Percentiles rank a stretch among this genome's conserved stretches.
Evolutionary conservation across 2,888 invertebrate species (phyloP).

Genomic region (Trichogramma dendrolimi): DNA sequence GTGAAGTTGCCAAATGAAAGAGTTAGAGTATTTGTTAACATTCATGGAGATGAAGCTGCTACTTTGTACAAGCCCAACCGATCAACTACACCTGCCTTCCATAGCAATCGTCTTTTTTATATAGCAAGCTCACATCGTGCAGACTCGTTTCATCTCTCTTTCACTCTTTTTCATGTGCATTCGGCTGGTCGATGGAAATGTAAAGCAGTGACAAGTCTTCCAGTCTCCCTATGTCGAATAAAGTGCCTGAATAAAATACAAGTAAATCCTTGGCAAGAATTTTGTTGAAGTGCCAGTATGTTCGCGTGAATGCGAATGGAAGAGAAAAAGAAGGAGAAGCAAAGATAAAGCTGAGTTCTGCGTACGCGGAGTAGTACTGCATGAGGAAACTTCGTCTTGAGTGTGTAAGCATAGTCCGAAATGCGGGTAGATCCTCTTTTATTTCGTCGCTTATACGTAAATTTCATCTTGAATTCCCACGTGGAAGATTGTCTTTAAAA

Average conservation of each 20-base stretch:
- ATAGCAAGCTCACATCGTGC: too few relatives aligned
- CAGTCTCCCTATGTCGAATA: constrained; percentile 35
- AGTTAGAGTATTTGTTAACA: too few relatives aligned
- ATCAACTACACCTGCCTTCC: too few relatives aligned
- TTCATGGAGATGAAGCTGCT: too few relatives aligned
- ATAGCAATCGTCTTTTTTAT: too few relatives aligned
- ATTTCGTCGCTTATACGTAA: constrained; percentile 20
- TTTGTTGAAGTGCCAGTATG: constrained; percentile 29
- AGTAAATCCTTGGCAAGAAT: constrained; percentile 43
- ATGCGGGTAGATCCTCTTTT: constrained; percentile 18
- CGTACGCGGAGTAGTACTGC: not conserved
- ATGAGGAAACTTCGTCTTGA: constrained; percentile 17
- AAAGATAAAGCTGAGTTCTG: constrained; percentile 4
- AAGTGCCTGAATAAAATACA: constrained; percentile 51
- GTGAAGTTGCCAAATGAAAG: too few relatives aligned
- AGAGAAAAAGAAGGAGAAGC: constrained; percentile 15
- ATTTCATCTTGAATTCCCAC: constrained; percentile 13
- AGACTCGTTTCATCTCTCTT: not conserved
- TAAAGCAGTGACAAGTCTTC: constrained; percentile 49
- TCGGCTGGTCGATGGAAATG: constrained; percentile 29
- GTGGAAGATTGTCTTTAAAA: constrained; percentile 10
- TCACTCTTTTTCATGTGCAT: not conserved
- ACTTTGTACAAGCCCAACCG: too few relatives aligned
- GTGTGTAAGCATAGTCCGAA: constrained; percentile 14
- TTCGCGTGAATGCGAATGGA: constrained; percentile 21